phyloP scores from a whole-genome alignment of 2,797 vertebrate genomes.

The Phaenicophaeus curvirostris region DNA sequence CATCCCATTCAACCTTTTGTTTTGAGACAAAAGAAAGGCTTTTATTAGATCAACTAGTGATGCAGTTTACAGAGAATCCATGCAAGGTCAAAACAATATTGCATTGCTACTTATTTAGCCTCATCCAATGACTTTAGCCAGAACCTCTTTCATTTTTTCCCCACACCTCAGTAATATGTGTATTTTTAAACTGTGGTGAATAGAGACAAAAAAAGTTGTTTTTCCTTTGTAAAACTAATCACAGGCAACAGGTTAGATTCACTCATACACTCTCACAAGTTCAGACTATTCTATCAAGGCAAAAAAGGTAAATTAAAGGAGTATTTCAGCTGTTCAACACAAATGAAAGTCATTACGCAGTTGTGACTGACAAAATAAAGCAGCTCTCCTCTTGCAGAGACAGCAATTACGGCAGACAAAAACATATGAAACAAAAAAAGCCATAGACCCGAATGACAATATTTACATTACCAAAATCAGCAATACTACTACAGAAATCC shows the following conservation, averaged over 20 bases:
- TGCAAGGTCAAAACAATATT: neutral
- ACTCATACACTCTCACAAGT: neutral
- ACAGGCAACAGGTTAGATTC: neutral
- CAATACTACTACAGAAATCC: neutral
- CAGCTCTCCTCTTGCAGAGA: neutral
- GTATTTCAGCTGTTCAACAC: neutral
- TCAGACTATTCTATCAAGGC: neutral
- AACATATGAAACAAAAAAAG: neutral
- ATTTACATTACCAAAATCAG: neutral
- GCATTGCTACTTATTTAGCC: neutral
- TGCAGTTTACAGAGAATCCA: neutral
- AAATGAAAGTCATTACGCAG: neutral
- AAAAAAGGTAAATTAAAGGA: neutral
- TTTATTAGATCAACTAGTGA: neutral
- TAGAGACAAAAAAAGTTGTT: neutral
- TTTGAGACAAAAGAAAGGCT: constrained; percentile 21
- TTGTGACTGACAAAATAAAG: neutral
- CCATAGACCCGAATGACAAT: neutral
- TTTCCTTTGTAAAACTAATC: neutral
- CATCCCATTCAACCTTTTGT: constrained; percentile 11
- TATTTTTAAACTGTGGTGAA: neutral
- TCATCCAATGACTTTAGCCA: neutral
- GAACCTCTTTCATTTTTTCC: neutral
- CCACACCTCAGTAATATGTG: neutral
- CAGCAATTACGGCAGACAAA: neutral